Conservation (phyloP, 2,888 invertebrate genomes). For the Ceriagrion tenellum region DNA sequence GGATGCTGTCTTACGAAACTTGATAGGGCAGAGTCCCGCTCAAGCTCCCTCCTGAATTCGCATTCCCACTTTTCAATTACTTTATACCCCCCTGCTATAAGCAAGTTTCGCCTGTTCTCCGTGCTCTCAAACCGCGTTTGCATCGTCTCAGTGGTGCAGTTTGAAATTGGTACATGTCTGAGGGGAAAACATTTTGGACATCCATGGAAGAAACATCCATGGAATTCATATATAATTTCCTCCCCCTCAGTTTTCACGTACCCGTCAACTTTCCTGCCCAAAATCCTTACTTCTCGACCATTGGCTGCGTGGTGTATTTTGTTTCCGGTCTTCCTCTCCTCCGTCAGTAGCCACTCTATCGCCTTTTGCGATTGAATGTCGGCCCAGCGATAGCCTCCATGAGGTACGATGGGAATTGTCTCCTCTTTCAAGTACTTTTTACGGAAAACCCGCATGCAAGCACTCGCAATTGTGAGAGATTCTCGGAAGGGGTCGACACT, state of each 20-base stretch:
- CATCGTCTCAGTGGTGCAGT: background rate
- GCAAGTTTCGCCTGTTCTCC: too few relatives aligned
- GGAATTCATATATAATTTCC: background rate
- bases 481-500: conserved; percentile 70
- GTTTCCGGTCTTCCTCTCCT: background rate
- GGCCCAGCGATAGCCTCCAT: background rate
- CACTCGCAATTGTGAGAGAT: conserved; percentile 69
- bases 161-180: background rate
- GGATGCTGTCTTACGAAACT: too few relatives aligned
- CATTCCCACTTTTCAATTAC: conserved; percentile 71
- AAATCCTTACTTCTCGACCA: background rate
- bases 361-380: conserved; percentile 70
- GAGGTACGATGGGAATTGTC: conserved; percentile 51
- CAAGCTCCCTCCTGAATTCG: conserved; percentile 69
- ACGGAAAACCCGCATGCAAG: too few relatives aligned
- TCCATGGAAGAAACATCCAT: conserved; percentile 38
- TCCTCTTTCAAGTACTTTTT: background rate
- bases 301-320: conserved; percentile 31
- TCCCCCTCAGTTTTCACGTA: background rate
- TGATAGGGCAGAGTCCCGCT: conserved; percentile 31
- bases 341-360: conserved; percentile 69
- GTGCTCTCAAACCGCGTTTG: background rate
- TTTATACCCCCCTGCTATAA: background rate
- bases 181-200: background rate
- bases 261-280: background rate